These are phyloP conservation scores for Struthidea cinerea DNA, from an alignment of 2,113 vertebrate genomes.

Conservation along the genomic window DNA sequence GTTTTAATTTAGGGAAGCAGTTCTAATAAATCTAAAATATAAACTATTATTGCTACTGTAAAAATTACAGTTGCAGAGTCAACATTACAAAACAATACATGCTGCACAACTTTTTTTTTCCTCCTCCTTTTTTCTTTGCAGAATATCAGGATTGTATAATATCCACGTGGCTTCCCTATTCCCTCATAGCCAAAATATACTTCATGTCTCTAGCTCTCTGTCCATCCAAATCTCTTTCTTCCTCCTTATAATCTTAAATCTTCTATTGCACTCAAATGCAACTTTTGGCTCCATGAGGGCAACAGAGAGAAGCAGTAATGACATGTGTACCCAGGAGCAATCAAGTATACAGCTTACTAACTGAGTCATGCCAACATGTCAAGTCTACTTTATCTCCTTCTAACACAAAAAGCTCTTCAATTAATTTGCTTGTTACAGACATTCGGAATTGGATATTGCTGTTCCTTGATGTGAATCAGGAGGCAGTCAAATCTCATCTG, in stretches of 20 bases:
- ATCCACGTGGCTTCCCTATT: neutral
- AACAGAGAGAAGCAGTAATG: neutral
- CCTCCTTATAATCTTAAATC: neutral
- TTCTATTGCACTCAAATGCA: neutral
- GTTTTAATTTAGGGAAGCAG: neutral
- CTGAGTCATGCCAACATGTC: conserved; percentile 9
- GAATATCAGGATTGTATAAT: neutral
- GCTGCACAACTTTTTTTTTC: accelerated
- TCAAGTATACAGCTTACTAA: conserved; percentile 15
- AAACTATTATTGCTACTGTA: neutral
- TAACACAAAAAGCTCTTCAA: neutral
- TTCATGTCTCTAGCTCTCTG: neutral
- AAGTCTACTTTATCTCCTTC: neutral
- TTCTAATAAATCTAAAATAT: neutral
- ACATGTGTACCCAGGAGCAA: conserved; percentile 17
- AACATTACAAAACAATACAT: neutral
- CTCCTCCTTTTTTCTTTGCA: accelerated
- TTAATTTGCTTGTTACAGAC: conserved; percentile 2
- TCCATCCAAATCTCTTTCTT: neutral
- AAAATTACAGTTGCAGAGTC: neutral
- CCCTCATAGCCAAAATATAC: neutral
- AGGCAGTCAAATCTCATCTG: neutral
- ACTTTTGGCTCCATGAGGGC: neutral
- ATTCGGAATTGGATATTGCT: neutral
- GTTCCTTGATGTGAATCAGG: neutral